Evolutionary conservation across 2,113 vertebrate genomes (phyloP), one percentile per base, ranked within the genome.

Genomic region (Pteronura brasiliensis): DNA sequence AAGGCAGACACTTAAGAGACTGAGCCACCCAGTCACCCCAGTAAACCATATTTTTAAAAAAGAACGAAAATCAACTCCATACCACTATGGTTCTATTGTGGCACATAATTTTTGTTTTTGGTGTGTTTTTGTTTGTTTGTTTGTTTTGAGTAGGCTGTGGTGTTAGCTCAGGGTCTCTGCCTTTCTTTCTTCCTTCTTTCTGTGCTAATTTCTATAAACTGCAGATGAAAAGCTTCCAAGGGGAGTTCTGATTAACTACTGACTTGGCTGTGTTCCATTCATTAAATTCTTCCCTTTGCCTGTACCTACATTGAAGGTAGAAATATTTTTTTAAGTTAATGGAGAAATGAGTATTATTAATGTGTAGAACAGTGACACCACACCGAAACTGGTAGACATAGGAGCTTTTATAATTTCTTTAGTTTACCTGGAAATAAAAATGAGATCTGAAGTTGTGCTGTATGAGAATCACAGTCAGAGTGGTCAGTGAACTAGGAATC

Each of bases 271-370:
- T 59, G 10, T 74, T 82, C 42, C 71, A 23, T 55, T 96, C 59
- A 80, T 89, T 87, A 63, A 77, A 88, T 55, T 81, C 21, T 85
- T 95, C 72, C 34, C 17, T 80, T 95, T 97, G 14, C 18, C 83
- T 57, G 52, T 13, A 77, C 1, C 55, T 86, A 31, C 4, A 27
- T 2, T 57, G 91, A 90, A 29, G 27, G 21, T 57, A 92, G 74
- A 83, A 69, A 79, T 84, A 18, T 23, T 47, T 89, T 71, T 84
- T 90, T 74, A 87, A 90, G 44, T 69, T 81, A 92, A 61, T 65
- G 55, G 52, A 79, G 20, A 92, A 84, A 39, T 82, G 55, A 67
- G 9, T 86, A 57, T 96, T 86, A 61, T 31, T 89, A 42, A 11
- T 77, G 52, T 11, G 1, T 65, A 57, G 81, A 76, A 89, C 85